Conservation (phyloP, 2,113 vertebrate species). For the Bambusicola thoracicus region DNA sequence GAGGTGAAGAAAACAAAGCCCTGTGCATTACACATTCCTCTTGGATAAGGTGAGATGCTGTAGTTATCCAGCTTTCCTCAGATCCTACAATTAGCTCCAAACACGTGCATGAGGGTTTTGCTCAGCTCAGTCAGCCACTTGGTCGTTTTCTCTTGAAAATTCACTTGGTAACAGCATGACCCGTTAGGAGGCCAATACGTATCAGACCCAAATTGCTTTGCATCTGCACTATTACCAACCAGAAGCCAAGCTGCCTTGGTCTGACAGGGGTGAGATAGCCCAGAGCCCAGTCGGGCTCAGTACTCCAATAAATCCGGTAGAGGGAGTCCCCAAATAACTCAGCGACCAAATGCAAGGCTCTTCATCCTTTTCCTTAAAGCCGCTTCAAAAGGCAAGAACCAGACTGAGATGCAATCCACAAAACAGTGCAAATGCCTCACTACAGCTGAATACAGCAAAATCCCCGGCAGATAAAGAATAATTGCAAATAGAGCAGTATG, state of each 20-base stretch:
- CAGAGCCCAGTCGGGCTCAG: rapidly evolving
- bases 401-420: not conserved
- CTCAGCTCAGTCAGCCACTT: not conserved
- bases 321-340: not conserved
- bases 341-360: not conserved
- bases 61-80: not conserved
- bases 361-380: not conserved
- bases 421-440: not conserved
- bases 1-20: not conserved
- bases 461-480: not conserved
- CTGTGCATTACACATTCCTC: not conserved
- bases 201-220: not conserved
- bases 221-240: rapidly evolving
- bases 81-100: not conserved
- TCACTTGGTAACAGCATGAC: not conserved
- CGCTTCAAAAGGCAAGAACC: not conserved
- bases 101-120: not conserved
- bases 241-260: not conserved
- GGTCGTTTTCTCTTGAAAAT: not conserved
- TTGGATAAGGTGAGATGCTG: not conserved
- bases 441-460: not conserved
- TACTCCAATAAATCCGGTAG: not conserved
- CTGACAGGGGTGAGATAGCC: not conserved
- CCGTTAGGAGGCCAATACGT: not conserved
- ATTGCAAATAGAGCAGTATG: not conserved